Base-by-base conservation (phyloP, 2,113 vertebrate species). In the Psephotus haematonotus region DNA sequence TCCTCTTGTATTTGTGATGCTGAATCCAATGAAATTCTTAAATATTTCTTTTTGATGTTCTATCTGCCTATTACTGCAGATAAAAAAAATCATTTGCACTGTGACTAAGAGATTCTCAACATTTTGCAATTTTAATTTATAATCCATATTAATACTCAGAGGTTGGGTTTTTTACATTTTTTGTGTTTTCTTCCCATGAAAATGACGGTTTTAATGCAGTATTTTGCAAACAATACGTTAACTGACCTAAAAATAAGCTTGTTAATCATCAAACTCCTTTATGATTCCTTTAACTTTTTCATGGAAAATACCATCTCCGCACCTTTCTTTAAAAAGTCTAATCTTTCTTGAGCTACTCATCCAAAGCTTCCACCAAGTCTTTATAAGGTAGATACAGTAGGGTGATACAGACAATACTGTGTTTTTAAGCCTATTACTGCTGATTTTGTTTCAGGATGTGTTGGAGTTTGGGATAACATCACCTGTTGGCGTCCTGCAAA, bases 391-490 rank as follows among this genome's bases (percentile, higher is more conserved):
- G 41, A 49, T 37, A 23, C 16, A 49, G 37, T 14, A 59, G 23
- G 16, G 18, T 35, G 19, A 60, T 57, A 28, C 10, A 4, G 16
- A 68, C 44, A 33, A 46, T 43, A 20, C 88, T 67, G 64, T 44
- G 10, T 4, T 79, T 93, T 92, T 37, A 93, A 60, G 28, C n/a
- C 29, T 84, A 2, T 79, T 94, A 46, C 62, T 7, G 5, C 55
- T 84, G 75, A 1, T 90, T 95, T 86, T 95, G 8, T 95, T 96
- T 25, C 85, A 91, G 98, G 98, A 52, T 99, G 98, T 95, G 78
- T 94, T 65, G 98, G 98, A 37, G 22, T 97, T 89, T 99, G 98
- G 98, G 98, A 98, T 97, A 98, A 98, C 90, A 94, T 98, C 75
- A 98, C 98, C 0, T 99, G 98, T 39, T 99, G 98, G 98, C 97